Evolutionary conservation across 2,888 invertebrate genomes (phyloP), one percentile per base, ranked within the genome.

Genomic region (Anorthoa munda): DNA sequence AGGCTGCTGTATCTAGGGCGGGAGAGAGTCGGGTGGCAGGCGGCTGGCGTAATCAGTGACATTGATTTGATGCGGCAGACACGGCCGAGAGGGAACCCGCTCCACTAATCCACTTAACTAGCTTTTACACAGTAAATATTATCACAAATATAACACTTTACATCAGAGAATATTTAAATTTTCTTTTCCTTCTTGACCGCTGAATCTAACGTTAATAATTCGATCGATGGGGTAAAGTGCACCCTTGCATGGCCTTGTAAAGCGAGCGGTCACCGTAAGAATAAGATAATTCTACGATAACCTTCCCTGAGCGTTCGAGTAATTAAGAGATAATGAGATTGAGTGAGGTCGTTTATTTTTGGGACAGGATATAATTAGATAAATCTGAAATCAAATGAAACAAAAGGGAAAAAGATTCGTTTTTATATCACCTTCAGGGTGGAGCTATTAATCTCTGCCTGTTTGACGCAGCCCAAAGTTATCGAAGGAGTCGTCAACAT

Each of bases 61-160:
- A 84, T 83, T 83, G 84, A 83, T 81, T 77, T 81, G 84, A 84
- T 63, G 83, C 72, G 82, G 76, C 81, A 74, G 75, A 66, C 55
- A 59, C 70, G 69, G 72, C 66, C n/a, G 66, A 73, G 83, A 60
- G 72, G 55, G 83, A 78, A 75, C 75, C 69, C 72, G 75, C 83
- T 82, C 61, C 69, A 71, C 81, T 76, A 80, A 82, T 83, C 75
- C 83, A 83, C 68, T 83, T 83, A 81, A 67, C 73, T 70, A 59
- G 80, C 75, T 75, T 80, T 82, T 75, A 80, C 56, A 46, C 58
- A 50, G 79, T 79, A 83, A 81, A 83, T 79, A 83, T 83, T 81
- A 75, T 74, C 71, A 83, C 53, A 83, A 82, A 81, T 75, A 82
- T 61, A 26, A 74, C 67, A 81, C 58, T 78, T 61, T 65, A 82